phyloP scores from a whole-genome alignment of 2,113 vertebrate species.

The Podocnemis expansa region DNA sequence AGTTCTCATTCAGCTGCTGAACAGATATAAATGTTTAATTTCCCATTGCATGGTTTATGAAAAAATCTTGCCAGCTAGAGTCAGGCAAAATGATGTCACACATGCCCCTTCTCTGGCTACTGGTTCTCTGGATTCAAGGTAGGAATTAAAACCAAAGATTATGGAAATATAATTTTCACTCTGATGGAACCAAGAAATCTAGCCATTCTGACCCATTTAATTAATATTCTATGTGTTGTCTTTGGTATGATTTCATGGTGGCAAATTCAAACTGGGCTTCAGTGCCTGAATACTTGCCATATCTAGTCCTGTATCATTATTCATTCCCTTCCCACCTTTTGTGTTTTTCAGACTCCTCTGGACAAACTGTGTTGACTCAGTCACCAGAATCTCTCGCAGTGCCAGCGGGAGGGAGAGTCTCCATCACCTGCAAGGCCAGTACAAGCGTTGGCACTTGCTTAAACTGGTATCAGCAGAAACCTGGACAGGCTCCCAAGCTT shows the following conservation, averaged over 20 bases:
- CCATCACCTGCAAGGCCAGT: slow-evolving; percentile 54
- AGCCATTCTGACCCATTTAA: background rate
- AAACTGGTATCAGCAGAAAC: slow-evolving; percentile 66
- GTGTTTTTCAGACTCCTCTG: slow-evolving; percentile 39
- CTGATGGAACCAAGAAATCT: background rate
- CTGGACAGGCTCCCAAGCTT: slow-evolving; percentile 28
- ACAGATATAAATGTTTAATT: background rate
- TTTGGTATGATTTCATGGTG: background rate
- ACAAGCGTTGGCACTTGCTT: background rate
- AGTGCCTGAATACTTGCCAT: background rate
- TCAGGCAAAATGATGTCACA: background rate
- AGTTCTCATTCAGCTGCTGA: background rate
- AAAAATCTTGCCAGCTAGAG: background rate
- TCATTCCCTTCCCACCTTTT: background rate
- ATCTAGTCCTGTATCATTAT: background rate
- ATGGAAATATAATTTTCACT: background rate
- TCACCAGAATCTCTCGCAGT: slow-evolving; percentile 19
- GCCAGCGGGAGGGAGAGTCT: slow-evolving; percentile 35
- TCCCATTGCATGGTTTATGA: background rate
- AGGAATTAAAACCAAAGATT: background rate
- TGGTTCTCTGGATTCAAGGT: background rate
- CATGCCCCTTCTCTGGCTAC: background rate
- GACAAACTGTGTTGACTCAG: slow-evolving; percentile 70
- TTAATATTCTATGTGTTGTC: background rate
- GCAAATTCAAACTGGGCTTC: background rate